These are phyloP conservation scores for Micropoecilia bifurca DNA, from an alignment of 2,797 vertebrate genomes.

Conservation along the genomic window DNA sequence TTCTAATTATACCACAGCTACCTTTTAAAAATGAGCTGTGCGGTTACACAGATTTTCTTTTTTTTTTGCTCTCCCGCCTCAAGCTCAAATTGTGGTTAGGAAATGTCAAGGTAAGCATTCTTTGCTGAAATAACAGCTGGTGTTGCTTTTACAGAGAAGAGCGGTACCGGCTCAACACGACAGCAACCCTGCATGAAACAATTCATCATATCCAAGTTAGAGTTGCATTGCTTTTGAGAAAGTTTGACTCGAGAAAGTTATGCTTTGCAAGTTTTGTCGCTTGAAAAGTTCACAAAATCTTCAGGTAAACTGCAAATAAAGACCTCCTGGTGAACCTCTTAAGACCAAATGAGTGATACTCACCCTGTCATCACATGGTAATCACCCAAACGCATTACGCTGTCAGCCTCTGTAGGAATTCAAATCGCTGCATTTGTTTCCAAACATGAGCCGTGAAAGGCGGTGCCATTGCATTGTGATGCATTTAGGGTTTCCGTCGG, in stretches of 20 bases:
- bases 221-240: slow-evolving; percentile 10
- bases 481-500: slow-evolving; percentile 59
- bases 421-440: slow-evolving; percentile 75
- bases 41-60: slow-evolving; percentile 22
- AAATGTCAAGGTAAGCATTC: slow-evolving; percentile 72
- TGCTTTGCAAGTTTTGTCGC: background rate
- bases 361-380: slow-evolving; percentile 65
- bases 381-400: slow-evolving; percentile 64
- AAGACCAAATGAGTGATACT: slow-evolving; percentile 63
- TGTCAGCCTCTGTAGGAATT: slow-evolving; percentile 71
- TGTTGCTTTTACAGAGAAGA: slow-evolving; percentile 62
- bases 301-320: background rate
- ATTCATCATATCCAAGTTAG: slow-evolving; percentile 28
- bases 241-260: slow-evolving; percentile 20
- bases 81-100: slow-evolving; percentile 63
- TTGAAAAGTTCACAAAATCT: background rate
- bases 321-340: slow-evolving; percentile 8
- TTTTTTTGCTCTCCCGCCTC: slow-evolving; percentile 10
- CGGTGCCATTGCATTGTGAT: slow-evolving; percentile 76
- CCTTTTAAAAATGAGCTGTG: slow-evolving; percentile 40
- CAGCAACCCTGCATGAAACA: slow-evolving; percentile 20
- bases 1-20: slow-evolving; percentile 62
- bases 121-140: slow-evolving; percentile 65
- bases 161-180: slow-evolving; percentile 44
- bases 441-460: slow-evolving; percentile 71